phyloP scores from a whole-genome alignment of 2,113 vertebrate genomes.

The Naja naja region DNA sequence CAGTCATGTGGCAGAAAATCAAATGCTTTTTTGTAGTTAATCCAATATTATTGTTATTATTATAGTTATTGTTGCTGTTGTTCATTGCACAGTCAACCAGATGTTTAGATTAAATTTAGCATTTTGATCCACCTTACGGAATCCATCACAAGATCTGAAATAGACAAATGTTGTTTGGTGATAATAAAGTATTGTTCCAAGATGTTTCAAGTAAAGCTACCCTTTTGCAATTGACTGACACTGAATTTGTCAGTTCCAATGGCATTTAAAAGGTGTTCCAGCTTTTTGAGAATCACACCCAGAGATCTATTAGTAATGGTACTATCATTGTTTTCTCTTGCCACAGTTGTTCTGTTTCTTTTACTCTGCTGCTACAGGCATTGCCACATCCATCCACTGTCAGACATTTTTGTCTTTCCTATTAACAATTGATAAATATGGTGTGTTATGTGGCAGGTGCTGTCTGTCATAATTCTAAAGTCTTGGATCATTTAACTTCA shows the following conservation, averaged over 20 bases:
- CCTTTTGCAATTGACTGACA: background rate
- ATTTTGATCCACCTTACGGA: background rate
- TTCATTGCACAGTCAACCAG: background rate
- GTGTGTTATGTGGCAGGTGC: background rate
- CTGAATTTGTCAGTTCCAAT: background rate
- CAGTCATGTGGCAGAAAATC: too few species aligned
- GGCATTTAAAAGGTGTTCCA: background rate
- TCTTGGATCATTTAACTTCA: background rate
- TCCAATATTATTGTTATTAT: too few species aligned
- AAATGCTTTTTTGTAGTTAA: too few species aligned
- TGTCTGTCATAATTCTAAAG: background rate
- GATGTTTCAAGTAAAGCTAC: background rate
- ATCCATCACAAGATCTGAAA: background rate
- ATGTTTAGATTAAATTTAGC: background rate
- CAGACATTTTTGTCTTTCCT: background rate
- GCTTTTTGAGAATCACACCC: background rate
- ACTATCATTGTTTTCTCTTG: background rate
- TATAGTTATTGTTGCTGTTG: background rate
- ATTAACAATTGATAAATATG: background rate
- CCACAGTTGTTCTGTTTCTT: background rate
- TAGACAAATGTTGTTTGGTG: background rate
- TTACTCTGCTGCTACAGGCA: background rate
- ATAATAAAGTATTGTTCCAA: background rate
- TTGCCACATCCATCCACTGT: background rate
- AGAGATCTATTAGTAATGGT: background rate